A percentile compares a stretch with the other conserved stretches of the same genome.
Evolutionary conservation across 2,888 invertebrate genomes (phyloP).

Genomic region (Onchidella celtica): DNA sequence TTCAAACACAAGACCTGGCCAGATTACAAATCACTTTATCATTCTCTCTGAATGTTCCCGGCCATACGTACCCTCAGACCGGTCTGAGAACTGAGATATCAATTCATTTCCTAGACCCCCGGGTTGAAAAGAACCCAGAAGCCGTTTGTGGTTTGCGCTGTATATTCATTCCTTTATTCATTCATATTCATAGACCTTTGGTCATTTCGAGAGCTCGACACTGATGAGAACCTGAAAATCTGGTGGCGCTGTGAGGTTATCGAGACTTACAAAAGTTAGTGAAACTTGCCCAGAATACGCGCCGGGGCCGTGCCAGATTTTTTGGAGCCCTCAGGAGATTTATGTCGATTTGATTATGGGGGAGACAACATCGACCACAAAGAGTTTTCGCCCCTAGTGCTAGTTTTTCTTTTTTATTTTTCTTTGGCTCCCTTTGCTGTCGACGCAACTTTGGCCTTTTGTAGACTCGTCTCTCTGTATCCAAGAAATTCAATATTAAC

Average conservation of each 20-base stretch:
- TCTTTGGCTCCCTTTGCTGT: too few relatives aligned
- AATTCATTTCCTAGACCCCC: not conserved
- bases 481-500: too few relatives aligned
- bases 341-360: not conserved
- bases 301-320: not conserved
- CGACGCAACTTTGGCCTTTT: too few relatives aligned
- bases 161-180: not conserved
- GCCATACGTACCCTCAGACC: too few relatives aligned
- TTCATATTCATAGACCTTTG: constrained; percentile 33
- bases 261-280: not conserved
- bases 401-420: too few relatives aligned
- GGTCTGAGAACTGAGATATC: too few relatives aligned
- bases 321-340: not conserved
- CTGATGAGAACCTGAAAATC: not conserved
- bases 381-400: too few relatives aligned
- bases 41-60: not conserved
- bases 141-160: not conserved
- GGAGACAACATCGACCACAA: not conserved
- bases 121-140: not conserved
- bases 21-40: constrained; percentile 17
- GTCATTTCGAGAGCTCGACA: not conserved
- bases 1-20: not conserved
- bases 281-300: not conserved
- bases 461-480: too few relatives aligned
- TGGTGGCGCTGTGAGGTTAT: constrained; percentile 1